Evolutionary conservation across 2,113 vertebrate genomes (phyloP).

Genomic region (Bufo gargarizans): DNA sequence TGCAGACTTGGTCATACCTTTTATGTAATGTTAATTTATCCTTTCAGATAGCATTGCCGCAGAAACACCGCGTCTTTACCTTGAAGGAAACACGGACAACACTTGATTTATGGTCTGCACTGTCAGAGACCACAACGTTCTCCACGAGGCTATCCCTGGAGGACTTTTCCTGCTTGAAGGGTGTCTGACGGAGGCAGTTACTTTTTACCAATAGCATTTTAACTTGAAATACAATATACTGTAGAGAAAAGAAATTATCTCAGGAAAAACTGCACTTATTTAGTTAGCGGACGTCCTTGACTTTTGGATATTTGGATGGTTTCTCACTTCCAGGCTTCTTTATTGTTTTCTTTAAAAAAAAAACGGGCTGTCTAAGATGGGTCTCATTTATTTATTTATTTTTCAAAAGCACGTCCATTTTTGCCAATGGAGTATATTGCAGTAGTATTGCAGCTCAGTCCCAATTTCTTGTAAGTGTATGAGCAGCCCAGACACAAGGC

Average conservation of each 20-base stretch:
- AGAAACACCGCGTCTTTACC: constrained; percentile 53
- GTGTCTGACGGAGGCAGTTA: background rate
- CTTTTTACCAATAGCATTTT: background rate
- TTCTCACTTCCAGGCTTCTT: too few species aligned
- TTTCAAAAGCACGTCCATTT: too few species aligned
- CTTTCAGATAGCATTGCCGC: constrained; percentile 43
- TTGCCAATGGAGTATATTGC: too few species aligned
- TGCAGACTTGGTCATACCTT: constrained; percentile 61
- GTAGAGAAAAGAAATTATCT: background rate
- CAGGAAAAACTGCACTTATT: background rate
- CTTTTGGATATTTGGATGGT: too few species aligned
- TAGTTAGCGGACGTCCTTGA: background rate
- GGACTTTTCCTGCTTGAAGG: background rate
- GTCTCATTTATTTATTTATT: too few species aligned
- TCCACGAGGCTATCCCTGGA: background rate
- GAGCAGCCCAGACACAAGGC: too few species aligned
- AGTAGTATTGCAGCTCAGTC: too few species aligned
- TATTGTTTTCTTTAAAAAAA: too few species aligned
- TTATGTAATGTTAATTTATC: constrained; percentile 59
- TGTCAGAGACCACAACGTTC: constrained; percentile 21
- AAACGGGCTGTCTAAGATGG: too few species aligned
- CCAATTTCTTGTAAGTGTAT: too few species aligned
- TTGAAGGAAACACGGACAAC: constrained; percentile 13
- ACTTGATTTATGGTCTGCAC: constrained; percentile 7
- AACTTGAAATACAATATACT: background rate